Conservation (phyloP, 2,797 vertebrate species). For the Sebastiscus tertius region DNA sequence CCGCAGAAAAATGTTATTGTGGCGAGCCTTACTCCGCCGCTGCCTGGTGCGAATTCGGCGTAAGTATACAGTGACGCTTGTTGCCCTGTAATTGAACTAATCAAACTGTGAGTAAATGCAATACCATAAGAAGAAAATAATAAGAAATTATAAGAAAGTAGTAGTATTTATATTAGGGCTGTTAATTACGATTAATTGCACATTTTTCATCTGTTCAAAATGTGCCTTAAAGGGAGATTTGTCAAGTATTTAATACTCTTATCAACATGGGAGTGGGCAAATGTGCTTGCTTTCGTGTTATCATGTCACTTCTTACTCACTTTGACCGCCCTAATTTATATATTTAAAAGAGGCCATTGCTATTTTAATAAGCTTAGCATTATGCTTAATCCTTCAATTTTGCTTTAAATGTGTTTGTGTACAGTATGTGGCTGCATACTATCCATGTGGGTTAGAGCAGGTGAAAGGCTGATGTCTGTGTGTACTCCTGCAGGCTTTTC, state of each 20-base stretch:
- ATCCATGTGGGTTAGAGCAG: not conserved
- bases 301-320: no score
- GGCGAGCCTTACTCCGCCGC: fast-evolving
- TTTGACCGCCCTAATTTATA: not conserved
- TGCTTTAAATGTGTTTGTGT: not conserved
- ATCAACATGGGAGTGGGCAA: no score
- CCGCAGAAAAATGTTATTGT: no score
- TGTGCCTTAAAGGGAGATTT: no score
- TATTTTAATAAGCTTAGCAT: not conserved
- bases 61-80: not conserved
- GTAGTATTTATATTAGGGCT: no score
- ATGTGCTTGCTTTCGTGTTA: no score
- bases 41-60: fast-evolving
- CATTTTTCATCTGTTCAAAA: no score
- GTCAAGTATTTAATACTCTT: no score
- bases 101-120: not conserved
- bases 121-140: not conserved
- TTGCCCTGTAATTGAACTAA: not conserved
- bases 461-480: not conserved
- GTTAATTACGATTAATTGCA: no score
- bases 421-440: not conserved
- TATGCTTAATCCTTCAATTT: not conserved
- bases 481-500: not conserved
- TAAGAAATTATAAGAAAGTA: not conserved
- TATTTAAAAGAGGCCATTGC: not conserved